phyloP scores from a whole-genome alignment of 2,113 vertebrate species.

The Saguinus midas region DNA sequence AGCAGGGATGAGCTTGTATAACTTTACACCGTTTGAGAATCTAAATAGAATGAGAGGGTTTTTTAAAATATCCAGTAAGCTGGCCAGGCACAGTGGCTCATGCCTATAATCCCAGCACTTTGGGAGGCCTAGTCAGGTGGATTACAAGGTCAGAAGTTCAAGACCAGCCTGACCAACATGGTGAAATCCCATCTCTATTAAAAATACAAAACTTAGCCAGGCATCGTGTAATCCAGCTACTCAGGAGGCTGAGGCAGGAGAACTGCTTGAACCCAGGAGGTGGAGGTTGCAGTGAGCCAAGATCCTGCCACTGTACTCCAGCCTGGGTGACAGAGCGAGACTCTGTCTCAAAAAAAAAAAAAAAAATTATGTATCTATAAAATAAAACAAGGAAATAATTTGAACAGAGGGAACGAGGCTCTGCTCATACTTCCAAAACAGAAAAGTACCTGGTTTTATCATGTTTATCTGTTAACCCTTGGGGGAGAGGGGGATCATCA shows the following conservation, averaged over 20 bases:
- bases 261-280: no score
- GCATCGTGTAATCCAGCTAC: no score
- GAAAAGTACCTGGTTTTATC: neutral
- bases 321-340: no score
- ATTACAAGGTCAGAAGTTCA: neutral
- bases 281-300: no score
- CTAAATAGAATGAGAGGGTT: neutral
- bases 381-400: neutral
- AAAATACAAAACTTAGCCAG: no score
- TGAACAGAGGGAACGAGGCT: neutral
- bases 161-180: neutral
- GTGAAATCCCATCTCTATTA: no score
- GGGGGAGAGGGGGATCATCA: neutral
- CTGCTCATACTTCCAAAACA: neutral
- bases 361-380: neutral
- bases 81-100: neutral
- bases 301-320: no score
- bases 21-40: neutral
- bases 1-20: neutral
- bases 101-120: neutral
- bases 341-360: neutral
- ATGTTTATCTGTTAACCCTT: neutral
- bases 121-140: neutral
- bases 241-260: no score
- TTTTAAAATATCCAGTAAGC: neutral